phyloP scores from a whole-genome alignment of 2,797 vertebrate genomes.

The Poecilia gillii region DNA sequence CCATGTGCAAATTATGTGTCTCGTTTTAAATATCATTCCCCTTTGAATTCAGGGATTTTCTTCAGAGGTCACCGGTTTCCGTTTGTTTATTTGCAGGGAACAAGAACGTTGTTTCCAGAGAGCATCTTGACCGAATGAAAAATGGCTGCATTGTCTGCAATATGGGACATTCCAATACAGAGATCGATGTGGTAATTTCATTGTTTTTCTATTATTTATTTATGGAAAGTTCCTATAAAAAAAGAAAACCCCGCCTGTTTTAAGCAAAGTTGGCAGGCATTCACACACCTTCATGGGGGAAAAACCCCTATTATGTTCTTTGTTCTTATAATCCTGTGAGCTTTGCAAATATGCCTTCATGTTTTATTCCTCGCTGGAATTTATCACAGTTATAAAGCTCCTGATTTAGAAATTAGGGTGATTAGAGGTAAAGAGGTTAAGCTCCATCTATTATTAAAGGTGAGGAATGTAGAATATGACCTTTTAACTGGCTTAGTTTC shows the following conservation, averaged over 20 bases:
- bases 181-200: slow-evolving; percentile 93
- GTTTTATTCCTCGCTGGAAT: not conserved
- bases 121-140: slow-evolving; percentile 96
- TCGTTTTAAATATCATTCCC: slow-evolving; percentile 14
- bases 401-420: slow-evolving; percentile 4
- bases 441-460: not conserved
- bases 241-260: not conserved
- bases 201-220: not conserved
- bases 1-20: not conserved
- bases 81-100: slow-evolving; percentile 83
- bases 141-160: slow-evolving; percentile 98
- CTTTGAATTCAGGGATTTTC: not conserved
- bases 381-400: slow-evolving; percentile 3
- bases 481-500: not conserved
- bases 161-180: slow-evolving; percentile 98
- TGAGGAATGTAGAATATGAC: not conserved
- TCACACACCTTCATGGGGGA: not conserved
- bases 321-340: not conserved
- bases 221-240: too few relatives aligned
- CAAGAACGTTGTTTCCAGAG: slow-evolving; percentile 96
- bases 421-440: not conserved
- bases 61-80: not conserved
- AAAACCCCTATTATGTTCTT: slow-evolving; percentile 5
- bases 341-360: slow-evolving; percentile 6
- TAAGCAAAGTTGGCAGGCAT: not conserved